Conservation (phyloP, 2,113 vertebrate species). For the Equus przewalskii region DNA sequence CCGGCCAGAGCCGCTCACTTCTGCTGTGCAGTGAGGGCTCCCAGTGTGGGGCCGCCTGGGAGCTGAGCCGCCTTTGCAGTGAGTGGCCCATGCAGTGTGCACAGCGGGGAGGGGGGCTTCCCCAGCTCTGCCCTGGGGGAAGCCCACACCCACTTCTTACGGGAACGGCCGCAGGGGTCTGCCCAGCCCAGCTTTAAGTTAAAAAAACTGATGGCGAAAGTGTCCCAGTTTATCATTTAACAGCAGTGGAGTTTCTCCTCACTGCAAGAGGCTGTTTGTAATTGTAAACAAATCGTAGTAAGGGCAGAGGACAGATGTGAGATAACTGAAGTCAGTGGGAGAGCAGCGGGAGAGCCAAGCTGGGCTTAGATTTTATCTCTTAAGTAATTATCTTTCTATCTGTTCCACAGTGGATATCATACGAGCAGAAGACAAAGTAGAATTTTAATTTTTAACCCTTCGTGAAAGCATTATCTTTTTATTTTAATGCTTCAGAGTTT, state of each 20-base stretch:
- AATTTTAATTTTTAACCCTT: slow-evolving; percentile 49
- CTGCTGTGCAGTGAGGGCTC: slow-evolving; percentile 62
- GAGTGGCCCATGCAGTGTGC: background rate
- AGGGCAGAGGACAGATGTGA: slow-evolving; percentile 60
- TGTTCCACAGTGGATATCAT: background rate
- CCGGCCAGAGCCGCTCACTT: slow-evolving; percentile 66
- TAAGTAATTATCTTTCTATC: background rate
- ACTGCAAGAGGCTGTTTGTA: background rate
- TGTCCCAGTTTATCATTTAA: background rate
- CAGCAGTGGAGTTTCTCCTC: slow-evolving; percentile 20
- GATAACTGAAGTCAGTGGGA: background rate
- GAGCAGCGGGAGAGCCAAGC: background rate
- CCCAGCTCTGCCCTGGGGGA: background rate
- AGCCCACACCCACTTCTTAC: background rate
- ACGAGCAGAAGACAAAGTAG: background rate
- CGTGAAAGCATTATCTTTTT: background rate
- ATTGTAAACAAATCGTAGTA: slow-evolving; percentile 67
- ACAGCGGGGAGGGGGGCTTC: background rate
- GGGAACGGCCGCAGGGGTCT: background rate
- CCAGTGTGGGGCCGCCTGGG: slow-evolving; percentile 25
- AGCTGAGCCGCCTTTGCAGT: slow-evolving; percentile 59
- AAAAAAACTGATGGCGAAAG: background rate
- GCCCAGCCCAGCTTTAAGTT: background rate
- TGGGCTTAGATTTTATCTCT: background rate
- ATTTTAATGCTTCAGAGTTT: slow-evolving; percentile 1